phyloP scores from a whole-genome alignment of 2,113 vertebrate species.

The Lota lota region DNA sequence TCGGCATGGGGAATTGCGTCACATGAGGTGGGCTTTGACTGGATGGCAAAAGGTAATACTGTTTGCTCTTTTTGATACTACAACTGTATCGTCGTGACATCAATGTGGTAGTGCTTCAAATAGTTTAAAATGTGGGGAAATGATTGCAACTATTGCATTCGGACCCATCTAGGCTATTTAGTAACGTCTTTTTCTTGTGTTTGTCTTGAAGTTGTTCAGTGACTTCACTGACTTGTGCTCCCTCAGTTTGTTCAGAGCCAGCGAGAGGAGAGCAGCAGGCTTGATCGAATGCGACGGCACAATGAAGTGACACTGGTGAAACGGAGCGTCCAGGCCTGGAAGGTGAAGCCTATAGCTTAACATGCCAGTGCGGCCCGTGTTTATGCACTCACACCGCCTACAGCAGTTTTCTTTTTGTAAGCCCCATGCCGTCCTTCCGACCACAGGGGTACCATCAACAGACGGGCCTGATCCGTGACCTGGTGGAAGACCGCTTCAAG shows the following conservation, averaged over 20 bases:
- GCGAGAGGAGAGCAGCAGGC: slow-evolving; percentile 43
- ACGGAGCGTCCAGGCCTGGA: slow-evolving; percentile 52
- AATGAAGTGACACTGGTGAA: slow-evolving; percentile 55
- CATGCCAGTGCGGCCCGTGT: background rate
- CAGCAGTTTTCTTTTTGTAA: slow-evolving; percentile 8
- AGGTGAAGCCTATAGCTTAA: slow-evolving; percentile 43
- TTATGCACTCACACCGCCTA: background rate
- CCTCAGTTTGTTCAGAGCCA: slow-evolving; percentile 66
- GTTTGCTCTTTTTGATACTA: slow-evolving; percentile 9
- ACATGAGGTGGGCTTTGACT: slow-evolving; percentile 52
- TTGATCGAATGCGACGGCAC: slow-evolving; percentile 42
- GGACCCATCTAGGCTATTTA: no score
- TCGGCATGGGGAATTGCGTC: slow-evolving; percentile 37
- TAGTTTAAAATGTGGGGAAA: no score
- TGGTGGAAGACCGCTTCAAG: slow-evolving; percentile 45
- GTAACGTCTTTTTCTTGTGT: no score
- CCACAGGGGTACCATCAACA: slow-evolving; percentile 49
- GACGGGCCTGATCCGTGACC: slow-evolving; percentile 23
- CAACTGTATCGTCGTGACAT: no score
- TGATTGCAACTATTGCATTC: no score
- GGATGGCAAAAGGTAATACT: slow-evolving; percentile 64
- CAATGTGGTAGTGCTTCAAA: no score
- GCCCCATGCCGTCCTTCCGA: slow-evolving; percentile 12
- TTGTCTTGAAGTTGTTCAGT: background rate
- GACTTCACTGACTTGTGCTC: slow-evolving; percentile 13